Percentiles rank a stretch among this genome's conserved stretches.
Evolutionary conservation across 2,797 vertebrate genomes (phyloP).

Genomic region (Falco berigora): DNA sequence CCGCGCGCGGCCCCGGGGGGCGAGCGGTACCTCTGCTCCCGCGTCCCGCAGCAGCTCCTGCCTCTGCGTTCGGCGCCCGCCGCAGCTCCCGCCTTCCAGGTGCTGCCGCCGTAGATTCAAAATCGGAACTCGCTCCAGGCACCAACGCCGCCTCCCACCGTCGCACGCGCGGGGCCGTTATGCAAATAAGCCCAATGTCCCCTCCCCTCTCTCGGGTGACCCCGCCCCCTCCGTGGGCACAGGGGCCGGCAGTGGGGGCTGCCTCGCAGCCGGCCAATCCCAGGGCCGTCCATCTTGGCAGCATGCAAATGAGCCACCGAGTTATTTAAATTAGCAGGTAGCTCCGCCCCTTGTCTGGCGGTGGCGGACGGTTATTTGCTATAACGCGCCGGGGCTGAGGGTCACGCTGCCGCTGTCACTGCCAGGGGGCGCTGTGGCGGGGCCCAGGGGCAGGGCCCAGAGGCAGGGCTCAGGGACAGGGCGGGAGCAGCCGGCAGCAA

Average conservation of each 20-base stretch:
- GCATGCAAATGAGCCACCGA: constrained; percentile 67
- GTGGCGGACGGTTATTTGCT: not conserved
- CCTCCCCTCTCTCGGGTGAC: not conserved
- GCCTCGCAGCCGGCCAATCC: constrained; percentile 50
- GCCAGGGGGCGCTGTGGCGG: not conserved
- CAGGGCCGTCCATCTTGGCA: not conserved
- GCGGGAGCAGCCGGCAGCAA: not conserved
- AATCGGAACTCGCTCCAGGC: constrained; percentile 58
- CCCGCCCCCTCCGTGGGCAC: constrained; percentile 39
- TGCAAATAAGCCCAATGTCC: constrained; percentile 68
- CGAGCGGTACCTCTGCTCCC: not conserved
- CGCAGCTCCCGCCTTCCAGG: not conserved
- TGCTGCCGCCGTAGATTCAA: constrained; percentile 65
- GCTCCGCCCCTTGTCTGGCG: constrained; percentile 54
- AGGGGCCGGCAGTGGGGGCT: not conserved
- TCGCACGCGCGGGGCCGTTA: constrained; percentile 71
- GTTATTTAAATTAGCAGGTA: constrained; percentile 66
- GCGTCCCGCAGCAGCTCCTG: not conserved
- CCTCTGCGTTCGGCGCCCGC: not conserved
- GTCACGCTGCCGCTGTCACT: not conserved
- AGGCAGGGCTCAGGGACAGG: not conserved
- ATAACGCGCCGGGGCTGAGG: rapidly evolving
- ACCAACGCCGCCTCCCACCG: not conserved
- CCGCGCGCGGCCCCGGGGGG: not conserved
- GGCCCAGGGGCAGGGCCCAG: not conserved